Evolutionary conservation across 2,888 invertebrate genomes (phyloP).

Genomic region (Cerastis leucographa): DNA sequence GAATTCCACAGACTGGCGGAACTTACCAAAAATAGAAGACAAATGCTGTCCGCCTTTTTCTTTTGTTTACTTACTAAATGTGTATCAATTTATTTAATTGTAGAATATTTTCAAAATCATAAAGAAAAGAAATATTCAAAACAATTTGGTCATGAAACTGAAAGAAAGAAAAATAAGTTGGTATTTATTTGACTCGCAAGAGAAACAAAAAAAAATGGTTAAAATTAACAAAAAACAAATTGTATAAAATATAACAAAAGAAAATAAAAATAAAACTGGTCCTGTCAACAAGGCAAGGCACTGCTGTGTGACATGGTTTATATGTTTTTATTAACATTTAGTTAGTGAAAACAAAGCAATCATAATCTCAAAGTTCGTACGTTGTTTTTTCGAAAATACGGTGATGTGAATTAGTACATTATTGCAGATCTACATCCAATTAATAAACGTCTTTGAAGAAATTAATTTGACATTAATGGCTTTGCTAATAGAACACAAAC

Average conservation of each 20-base stretch:
- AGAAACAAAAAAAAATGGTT: too few species aligned
- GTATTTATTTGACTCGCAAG: too few species aligned
- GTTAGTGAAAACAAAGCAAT: neutral
- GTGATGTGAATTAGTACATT: neutral
- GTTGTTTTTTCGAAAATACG: neutral
- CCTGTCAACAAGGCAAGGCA: too few species aligned
- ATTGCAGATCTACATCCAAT: neutral
- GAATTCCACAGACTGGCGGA: too few species aligned
- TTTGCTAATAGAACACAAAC: constrained; percentile 15
- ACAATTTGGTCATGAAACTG: neutral
- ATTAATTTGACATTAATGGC: constrained; percentile 5
- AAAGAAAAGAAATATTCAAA: neutral
- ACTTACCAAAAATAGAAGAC: neutral
- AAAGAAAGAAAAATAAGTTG: neutral
- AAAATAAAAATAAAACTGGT: too few species aligned
- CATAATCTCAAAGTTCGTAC: neutral
- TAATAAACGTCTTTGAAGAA: neutral
- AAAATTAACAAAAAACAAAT: too few species aligned
- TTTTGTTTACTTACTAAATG: neutral
- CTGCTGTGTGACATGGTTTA: too few species aligned
- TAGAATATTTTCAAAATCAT: neutral
- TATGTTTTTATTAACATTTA: neutral
- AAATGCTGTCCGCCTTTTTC: neutral
- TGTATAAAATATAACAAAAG: too few species aligned
- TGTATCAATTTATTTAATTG: neutral